A percentile compares a stretch with the other conserved stretches of the same genome.
Conservation (phyloP, 2,797 vertebrate genomes). For the Caiman crocodilus region DNA sequence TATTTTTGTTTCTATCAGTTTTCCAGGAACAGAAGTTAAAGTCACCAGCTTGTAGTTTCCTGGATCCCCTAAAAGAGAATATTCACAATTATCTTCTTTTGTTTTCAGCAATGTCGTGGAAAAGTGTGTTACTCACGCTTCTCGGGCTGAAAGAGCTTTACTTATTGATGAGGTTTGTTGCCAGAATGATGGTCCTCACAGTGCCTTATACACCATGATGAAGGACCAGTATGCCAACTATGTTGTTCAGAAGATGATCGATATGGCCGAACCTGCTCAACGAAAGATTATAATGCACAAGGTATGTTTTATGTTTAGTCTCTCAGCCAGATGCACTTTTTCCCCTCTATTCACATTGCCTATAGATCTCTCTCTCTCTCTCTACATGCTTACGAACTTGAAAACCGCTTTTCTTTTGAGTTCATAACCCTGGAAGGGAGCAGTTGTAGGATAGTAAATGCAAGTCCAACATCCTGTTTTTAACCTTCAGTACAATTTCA, state of each 20-base stretch:
- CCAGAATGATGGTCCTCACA: constrained; percentile 98
- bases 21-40: no score
- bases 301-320: constrained; percentile 74
- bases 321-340: background rate
- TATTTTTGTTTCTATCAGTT: no score
- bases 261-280: constrained; percentile 97
- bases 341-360: fast-evolving
- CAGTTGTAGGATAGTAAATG: background rate
- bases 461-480: background rate
- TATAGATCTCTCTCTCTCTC: background rate
- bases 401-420: background rate
- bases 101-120: constrained; percentile 94
- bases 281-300: constrained; percentile 99
- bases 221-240: constrained; percentile 99
- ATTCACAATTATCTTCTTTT: background rate
- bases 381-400: background rate
- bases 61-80: background rate
- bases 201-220: constrained; percentile 99
- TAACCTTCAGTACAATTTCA: background rate
- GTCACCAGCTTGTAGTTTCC: no score
- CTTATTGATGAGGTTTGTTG: constrained; percentile 99
- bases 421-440: background rate
- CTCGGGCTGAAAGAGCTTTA: constrained; percentile 95
- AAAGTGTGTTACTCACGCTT: constrained; percentile 98
- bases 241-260: constrained; percentile 99